Base-by-base conservation (phyloP, 2,888 invertebrate species). In the Antheraea assamensis region DNA sequence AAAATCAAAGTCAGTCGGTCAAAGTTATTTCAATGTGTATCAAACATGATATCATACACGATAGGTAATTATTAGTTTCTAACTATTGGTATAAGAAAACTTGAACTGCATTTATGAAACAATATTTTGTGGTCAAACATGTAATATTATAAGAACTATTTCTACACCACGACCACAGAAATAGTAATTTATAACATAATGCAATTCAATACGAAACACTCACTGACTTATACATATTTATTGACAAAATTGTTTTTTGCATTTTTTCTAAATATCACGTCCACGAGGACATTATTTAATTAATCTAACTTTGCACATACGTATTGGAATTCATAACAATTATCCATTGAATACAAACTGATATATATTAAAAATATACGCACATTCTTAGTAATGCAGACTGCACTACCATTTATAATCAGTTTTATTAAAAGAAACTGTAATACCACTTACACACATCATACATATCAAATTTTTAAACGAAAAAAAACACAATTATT, bases 181-280 rank as follows among this genome's bases (percentile, higher is more conserved):
- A 31, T 19, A 24, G n/a, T 66, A 47, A 72, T 21, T 74, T 24
- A 31, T 24, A 71, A 30, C 30, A 13, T 27, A 49, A 71, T 71
- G 27, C 52, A 49, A 71, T 71, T 35, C 42, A 30, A 35, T n/a
- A 58, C 24, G 7, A 58, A 2, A 24, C 58, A 24, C 13, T 24
- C n/a, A 58, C 58, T 58, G 58, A n/a, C 8, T 58, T 58, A 58
- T 58, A 52, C 52, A 5, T 5, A 52, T 4, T 21, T 21, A 21
- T 21, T 52, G 49, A 7, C 1, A 5, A 42, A 42, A 42, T 42
- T 10, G 42, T 42, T 7, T 10, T 10, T 42, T 42, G 8, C 8
- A 42, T 5, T 42, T 24, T 21, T 24, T n/a, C 21, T 55, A n/a
- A 55, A 55, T 21, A 21, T 8, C n/a, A 55, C 55, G n/a, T 55